A percentile compares a stretch with the other conserved stretches of the same genome.
Conservation (phyloP, 2,888 invertebrate genomes). For the Imbricaverruca yamaguchii region DNA sequence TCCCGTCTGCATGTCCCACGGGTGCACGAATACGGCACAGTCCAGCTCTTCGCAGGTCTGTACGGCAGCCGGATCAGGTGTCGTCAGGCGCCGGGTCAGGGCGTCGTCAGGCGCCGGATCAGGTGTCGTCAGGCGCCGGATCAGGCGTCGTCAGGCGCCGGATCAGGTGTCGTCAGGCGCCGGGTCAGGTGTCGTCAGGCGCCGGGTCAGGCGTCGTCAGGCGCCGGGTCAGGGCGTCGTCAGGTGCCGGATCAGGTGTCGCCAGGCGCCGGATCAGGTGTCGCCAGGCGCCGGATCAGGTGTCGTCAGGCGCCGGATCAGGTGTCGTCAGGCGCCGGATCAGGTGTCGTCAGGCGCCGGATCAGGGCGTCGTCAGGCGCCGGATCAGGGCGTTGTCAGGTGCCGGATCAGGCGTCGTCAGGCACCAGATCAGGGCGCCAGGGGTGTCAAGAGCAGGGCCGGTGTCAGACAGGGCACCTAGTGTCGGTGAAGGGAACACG, state of each 20-base stretch:
- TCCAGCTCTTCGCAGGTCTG: not conserved
- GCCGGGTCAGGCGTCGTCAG: not conserved
- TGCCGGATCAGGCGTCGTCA: not conserved
- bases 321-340: too few species aligned
- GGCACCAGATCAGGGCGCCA: conserved; percentile 21
- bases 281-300: not conserved
- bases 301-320: not conserved
- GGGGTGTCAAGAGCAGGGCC: too few species aligned
- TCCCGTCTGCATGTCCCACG: conserved; percentile 50
- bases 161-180: too few species aligned
- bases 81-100: not conserved
- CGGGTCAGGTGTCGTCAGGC: not conserved
- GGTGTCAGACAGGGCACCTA: too few species aligned
- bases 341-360: not conserved
- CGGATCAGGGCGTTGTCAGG: conserved; percentile 25
- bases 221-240: conserved; percentile 23
- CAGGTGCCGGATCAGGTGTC: too few species aligned
- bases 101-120: conserved; percentile 26
- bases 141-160: conserved; percentile 27
- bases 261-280: not conserved
- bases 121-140: too few species aligned
- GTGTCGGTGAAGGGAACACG: too few species aligned
- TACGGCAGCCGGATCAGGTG: not conserved
- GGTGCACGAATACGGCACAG: conserved; percentile 48
- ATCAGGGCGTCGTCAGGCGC: too few species aligned